Conservation (phyloP, 1,140 invertebrate species). For the Zaprionus vittiger region DNA sequence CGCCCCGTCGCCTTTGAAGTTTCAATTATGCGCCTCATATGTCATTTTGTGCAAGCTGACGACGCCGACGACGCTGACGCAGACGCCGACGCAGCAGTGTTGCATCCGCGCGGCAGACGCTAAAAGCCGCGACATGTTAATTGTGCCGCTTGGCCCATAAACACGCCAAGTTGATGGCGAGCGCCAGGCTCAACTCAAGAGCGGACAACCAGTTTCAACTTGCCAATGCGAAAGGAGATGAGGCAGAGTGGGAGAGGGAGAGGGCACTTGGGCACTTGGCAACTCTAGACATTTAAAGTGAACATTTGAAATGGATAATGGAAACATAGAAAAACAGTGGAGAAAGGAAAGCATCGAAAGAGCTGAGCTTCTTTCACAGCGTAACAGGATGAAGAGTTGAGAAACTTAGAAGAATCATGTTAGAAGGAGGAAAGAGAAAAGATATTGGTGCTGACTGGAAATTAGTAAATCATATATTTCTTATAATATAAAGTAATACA, state of each 20-base stretch:
- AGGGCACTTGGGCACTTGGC: constrained; percentile 19
- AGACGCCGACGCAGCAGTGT: not conserved
- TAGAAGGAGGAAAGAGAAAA: too few species aligned
- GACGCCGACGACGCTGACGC: constrained; percentile 30
- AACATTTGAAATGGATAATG: constrained; percentile 30
- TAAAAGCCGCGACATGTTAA: constrained; percentile 84
- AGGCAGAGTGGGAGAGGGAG: not conserved
- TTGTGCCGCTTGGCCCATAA: constrained; percentile 83
- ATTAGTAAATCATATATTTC: too few species aligned
- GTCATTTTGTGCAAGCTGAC: constrained; percentile 76
- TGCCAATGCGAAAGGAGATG: constrained; percentile 9
- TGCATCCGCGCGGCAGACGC: constrained; percentile 52
- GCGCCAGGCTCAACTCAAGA: constrained; percentile 64
- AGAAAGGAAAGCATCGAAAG: not conserved
- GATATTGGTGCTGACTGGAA: too few species aligned
- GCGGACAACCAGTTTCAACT: constrained; percentile 48
- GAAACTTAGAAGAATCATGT: too few species aligned
- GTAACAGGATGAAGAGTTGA: too few species aligned
- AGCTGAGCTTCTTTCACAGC: too few species aligned
- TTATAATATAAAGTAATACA: too few species aligned
- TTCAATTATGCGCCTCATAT: constrained; percentile 84
- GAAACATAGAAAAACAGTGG: not conserved
- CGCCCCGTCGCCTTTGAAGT: constrained; percentile 79
- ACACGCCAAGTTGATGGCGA: constrained; percentile 83
- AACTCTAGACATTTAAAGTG: not conserved